Percentiles rank a stretch among this genome's conserved stretches.
These are phyloP conservation scores for Hecatera dysodea DNA, from an alignment of 2,888 invertebrate genomes.

Conservation along the genomic window DNA sequence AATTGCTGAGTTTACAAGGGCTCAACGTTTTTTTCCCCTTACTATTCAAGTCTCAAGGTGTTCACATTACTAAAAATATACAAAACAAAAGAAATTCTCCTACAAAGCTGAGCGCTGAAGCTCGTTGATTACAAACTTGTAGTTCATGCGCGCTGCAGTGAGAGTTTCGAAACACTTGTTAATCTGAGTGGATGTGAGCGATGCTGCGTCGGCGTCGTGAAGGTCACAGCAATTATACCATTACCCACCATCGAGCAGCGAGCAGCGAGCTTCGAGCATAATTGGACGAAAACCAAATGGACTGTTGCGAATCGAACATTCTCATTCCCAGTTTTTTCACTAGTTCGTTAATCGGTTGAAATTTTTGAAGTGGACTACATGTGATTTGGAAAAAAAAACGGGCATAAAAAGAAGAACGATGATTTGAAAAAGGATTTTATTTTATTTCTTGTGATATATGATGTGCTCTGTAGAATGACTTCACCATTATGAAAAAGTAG, in stretches of 20 bases:
- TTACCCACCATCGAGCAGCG: constrained; percentile 37
- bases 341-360: constrained; percentile 34
- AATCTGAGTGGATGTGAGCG: constrained; percentile 35
- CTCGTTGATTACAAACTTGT: constrained; percentile 8
- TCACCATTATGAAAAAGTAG: constrained; percentile 8
- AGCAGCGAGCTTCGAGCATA: constrained; percentile 46
- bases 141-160: neutral
- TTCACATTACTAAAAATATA: neutral
- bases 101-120: constrained; percentile 3
- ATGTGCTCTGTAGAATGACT: neutral
- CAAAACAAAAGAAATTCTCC: constrained; percentile 4
- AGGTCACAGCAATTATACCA: constrained; percentile 66
- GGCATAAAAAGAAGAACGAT: constrained; percentile 25
- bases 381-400: constrained; percentile 33
- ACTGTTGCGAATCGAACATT: constrained; percentile 62
- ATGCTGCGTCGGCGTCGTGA: constrained; percentile 30
- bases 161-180: constrained; percentile 54
- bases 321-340: constrained; percentile 40
- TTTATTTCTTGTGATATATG: constrained; percentile 41
- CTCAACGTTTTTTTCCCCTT: neutral
- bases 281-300: constrained; percentile 63
- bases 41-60: neutral
- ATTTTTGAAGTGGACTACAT: constrained; percentile 35
- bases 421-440: constrained; percentile 29
- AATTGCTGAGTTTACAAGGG: neutral